These are phyloP conservation scores for Cariama cristata DNA, from an alignment of 2,113 vertebrate species.

Conservation along the genomic window DNA sequence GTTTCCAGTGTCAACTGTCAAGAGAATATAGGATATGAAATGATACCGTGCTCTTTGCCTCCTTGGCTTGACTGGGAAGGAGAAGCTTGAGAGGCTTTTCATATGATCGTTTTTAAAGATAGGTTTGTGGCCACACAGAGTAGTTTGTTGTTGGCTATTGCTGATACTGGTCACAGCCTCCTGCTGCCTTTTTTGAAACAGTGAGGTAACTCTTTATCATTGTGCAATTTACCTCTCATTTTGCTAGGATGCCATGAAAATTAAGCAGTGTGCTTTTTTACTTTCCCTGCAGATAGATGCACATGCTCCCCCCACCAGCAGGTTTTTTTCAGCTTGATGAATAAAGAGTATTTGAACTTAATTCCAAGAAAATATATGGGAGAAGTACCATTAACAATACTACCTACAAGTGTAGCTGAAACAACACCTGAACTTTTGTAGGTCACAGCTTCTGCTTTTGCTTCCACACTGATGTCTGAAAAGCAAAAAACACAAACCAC, in stretches of 20 bases:
- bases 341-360: background rate
- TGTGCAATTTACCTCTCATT: background rate
- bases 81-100: background rate
- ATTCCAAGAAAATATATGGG: background rate
- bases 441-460: constrained; percentile 17
- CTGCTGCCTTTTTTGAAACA: background rate
- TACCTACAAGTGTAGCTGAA: background rate
- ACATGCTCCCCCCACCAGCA: background rate
- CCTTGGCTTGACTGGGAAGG: background rate
- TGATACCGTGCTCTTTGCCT: background rate
- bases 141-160: background rate
- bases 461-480: background rate
- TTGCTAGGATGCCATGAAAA: background rate
- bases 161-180: background rate
- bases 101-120: background rate
- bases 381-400: background rate
- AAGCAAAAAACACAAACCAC: constrained; percentile 47
- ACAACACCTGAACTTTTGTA: constrained; percentile 46
- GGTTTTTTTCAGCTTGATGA: background rate
- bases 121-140: background rate
- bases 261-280: background rate
- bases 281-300: background rate
- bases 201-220: background rate
- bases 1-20: background rate
- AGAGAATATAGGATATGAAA: background rate